A percentile compares a stretch with the other conserved stretches of the same genome.
These are phyloP conservation scores for Drosophila planitibia DNA, from an alignment of 2,888 invertebrate genomes.

Conservation along the genomic window DNA sequence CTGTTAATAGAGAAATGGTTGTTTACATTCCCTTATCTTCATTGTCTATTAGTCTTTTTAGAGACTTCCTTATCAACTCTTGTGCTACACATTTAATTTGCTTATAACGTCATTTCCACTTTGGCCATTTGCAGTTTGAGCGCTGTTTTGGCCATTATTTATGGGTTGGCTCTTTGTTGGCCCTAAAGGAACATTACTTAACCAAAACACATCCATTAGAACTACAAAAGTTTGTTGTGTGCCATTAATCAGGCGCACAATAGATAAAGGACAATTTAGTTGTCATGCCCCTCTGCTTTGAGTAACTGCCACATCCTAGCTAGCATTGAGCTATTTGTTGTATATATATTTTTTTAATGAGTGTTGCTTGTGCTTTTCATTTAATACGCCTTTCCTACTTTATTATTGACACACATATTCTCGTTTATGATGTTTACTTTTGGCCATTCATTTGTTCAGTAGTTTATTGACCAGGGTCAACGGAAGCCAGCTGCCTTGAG, in stretches of 20 bases:
- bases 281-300: slow-evolving; percentile 1
- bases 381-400: slow-evolving; percentile 22
- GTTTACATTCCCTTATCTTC: not conserved
- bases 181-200: slow-evolving; percentile 14
- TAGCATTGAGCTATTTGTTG: slow-evolving; percentile 20
- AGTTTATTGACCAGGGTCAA: slow-evolving; percentile 75
- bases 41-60: not conserved
- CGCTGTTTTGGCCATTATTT: slow-evolving; percentile 35
- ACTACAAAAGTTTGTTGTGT: slow-evolving; percentile 35
- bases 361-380: slow-evolving; percentile 23
- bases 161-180: slow-evolving; percentile 12
- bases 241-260: slow-evolving; percentile 56
- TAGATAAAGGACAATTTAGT: slow-evolving; percentile 25
- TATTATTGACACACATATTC: slow-evolving; percentile 58
- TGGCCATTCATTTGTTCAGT: slow-evolving; percentile 36
- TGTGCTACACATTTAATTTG: slow-evolving; percentile 1
- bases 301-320: slow-evolving; percentile 21
- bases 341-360: slow-evolving; percentile 27
- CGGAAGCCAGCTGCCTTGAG: slow-evolving; percentile 62
- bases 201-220: slow-evolving; percentile 31
- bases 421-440: slow-evolving; percentile 53
- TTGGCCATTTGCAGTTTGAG: slow-evolving; percentile 35
- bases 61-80: slow-evolving; percentile 1
- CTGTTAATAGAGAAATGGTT: not conserved
- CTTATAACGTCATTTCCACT: slow-evolving; percentile 7